A percentile compares a stretch with the other conserved stretches of the same genome.
Conservation (phyloP, 2,888 invertebrate species). For the Eudasyphora cyanicolor region DNA sequence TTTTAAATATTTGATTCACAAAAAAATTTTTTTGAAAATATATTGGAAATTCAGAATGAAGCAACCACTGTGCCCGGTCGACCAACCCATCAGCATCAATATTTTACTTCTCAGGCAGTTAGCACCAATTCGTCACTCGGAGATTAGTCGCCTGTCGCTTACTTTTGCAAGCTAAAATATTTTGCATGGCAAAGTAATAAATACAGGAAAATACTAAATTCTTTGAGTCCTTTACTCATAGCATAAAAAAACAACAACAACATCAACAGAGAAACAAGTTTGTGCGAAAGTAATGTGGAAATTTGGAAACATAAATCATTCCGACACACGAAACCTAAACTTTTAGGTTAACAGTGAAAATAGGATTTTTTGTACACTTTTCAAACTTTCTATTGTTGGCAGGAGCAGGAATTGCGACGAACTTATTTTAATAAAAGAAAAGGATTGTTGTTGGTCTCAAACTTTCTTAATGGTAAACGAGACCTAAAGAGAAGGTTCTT, state of each 20-base stretch:
- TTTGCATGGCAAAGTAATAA: constrained; percentile 51
- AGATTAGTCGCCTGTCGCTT: not conserved
- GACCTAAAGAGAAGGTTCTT: too few relatives aligned
- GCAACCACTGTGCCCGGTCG: not conserved
- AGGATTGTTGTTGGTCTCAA: too few relatives aligned
- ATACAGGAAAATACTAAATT: constrained; percentile 42
- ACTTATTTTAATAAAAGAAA: too few relatives aligned
- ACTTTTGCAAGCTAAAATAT: not conserved
- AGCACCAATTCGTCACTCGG: not conserved
- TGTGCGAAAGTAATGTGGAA: constrained; percentile 67
- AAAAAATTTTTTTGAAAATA: not conserved
- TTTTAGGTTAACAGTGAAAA: constrained; percentile 38
- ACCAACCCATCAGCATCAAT: too few relatives aligned
- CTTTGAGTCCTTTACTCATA: not conserved
- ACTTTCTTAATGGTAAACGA: too few relatives aligned
- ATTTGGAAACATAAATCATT: constrained; percentile 78
- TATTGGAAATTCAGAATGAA: not conserved
- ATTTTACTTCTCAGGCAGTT: not conserved
- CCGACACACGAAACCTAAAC: constrained; percentile 70
- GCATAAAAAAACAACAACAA: too few relatives aligned
- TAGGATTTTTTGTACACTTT: not conserved
- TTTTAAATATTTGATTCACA: too few relatives aligned
- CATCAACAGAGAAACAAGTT: constrained; percentile 48
- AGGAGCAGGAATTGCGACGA: too few relatives aligned
- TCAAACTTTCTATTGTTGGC: not conserved